Evolutionary conservation across 37 sponge, comb jelly and placozoan species (phyloP), one percentile per base, ranked within the genome.

Genomic region (Crambe crambe): DNA sequence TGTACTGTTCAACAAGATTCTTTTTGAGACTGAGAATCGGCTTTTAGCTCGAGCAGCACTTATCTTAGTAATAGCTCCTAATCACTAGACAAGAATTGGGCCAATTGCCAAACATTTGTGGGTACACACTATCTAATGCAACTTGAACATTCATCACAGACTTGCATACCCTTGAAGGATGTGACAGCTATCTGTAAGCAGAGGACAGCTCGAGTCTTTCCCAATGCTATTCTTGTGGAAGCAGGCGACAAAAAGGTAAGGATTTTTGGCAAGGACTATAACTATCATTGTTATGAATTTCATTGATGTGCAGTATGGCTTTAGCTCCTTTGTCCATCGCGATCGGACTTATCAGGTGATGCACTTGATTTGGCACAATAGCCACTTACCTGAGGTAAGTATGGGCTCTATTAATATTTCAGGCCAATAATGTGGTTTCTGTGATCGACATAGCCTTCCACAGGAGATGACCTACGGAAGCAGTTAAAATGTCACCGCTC

Each of bases 221-320:
- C 90, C 42, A 85, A 82, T 82, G 91, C 86, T 35, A 82, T 90
- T 20, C 60, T 58, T 21, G 72, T 90, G n/a, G 54, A 71, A 38
- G 64, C 86, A 25, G 66, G 12, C 10, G 68, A 63, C 15, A 85
- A 77, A 38, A 85, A 90, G 83, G 91, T 90, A 66, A 61, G 70
- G 37, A 68, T 1, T 12, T 41, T 70, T 2, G 25, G 18, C 38
- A 17, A 18, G 10, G 26, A 15, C 2, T 47, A 54, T 4, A 29
- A 47, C 3, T 73, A 3, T 27, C 26, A 27, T 21, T 73, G 36
- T 56, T 42, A 2, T 72, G 47, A 26, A 56, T 10, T 38, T 5
- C 4, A 54, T 35, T 29, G 10, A 20, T 73, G 22, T 54, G 72
- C n/a, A 90, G 91, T 85, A 71, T 70, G 79, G 86, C 35, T 90